A percentile compares a stretch with the other conserved stretches of the same genome.
These are phyloP conservation scores for Ramphastos sulfuratus DNA, from an alignment of 2,113 vertebrate genomes.

Conservation along the genomic window DNA sequence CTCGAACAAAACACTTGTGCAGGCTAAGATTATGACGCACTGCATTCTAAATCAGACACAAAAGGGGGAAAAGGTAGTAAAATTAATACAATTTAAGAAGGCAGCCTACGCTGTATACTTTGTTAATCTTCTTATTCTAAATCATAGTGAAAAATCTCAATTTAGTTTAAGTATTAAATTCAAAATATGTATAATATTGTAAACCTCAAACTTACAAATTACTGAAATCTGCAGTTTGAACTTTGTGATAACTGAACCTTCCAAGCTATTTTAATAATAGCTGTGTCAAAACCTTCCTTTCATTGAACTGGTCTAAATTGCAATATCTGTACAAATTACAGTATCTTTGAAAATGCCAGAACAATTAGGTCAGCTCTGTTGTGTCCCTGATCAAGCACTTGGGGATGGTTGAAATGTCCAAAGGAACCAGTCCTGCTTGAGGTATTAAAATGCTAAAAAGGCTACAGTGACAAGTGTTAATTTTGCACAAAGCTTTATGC, in stretches of 20 bases:
- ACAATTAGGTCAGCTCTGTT: constrained; percentile 90
- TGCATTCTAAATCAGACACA: constrained; percentile 89
- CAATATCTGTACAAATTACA: constrained; percentile 95
- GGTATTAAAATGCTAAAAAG: constrained; percentile 90
- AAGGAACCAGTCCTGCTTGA: constrained; percentile 87
- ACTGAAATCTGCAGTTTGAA: constrained; percentile 85
- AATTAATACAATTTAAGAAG: constrained; percentile 78
- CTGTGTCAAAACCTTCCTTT: constrained; percentile 94
- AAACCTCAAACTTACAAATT: constrained; percentile 81
- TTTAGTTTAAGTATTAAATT: constrained; percentile 77
- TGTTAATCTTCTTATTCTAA: constrained; percentile 77
- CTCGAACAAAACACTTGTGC: constrained; percentile 99
- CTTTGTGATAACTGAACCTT: constrained; percentile 86
- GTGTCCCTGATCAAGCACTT: constrained; percentile 86
- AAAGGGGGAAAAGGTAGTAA: constrained; percentile 69
- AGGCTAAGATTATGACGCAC: constrained; percentile 99
- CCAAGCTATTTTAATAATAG: constrained; percentile 95
- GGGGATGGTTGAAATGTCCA: constrained; percentile 88
- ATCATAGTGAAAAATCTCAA: constrained; percentile 74
- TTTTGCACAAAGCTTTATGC: constrained; percentile 90
- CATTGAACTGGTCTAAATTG: constrained; percentile 92
- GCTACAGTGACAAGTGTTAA: constrained; percentile 88
- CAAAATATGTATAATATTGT: constrained; percentile 75
- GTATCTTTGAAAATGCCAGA: constrained; percentile 90
- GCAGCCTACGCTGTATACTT: constrained; percentile 57